Base-by-base conservation (phyloP, 2,113 vertebrate species). In the Carlito syrichta region DNA sequence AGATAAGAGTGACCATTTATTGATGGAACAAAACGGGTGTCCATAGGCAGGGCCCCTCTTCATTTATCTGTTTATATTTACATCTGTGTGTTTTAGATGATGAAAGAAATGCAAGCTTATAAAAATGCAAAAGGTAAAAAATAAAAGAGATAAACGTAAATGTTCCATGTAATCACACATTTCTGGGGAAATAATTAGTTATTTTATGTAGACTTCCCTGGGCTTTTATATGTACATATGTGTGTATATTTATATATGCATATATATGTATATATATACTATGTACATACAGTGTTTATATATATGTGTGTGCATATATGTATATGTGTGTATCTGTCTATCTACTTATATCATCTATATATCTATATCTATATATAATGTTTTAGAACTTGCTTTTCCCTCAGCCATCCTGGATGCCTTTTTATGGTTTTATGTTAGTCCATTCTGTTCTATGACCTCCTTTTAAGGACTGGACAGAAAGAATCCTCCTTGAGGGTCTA, bases 141-240 rank as follows among this genome's bases (percentile, higher is more conserved):
- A 69, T n/a, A 66, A 74, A 81, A 89, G 54, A 84, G 86, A 94
- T 77, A 66, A 92, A 89, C 85, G 43, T 13, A 86, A 94, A 58
- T 13, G 3, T 62, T 86, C 5, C 54, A 16, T 81, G 9, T 81
- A 87, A 88, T 77, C 20, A 79, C 11, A 86, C 8, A 54, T 12
- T 27, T 35, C 6, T n/a, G n/a, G n/a, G 77, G 45, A 97, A 95
- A 94, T 48, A 79, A 25, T 20, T 45, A 73, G 10, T 87, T 83
- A 58, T 73, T 91, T 89, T 81, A 73, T 43, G 10, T 43, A 60
- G 54, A 78, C 23, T 50, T 78, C 38, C 8, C 35, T 89, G 40
- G 77, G 30, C 43, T 81, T 76, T 82, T 73, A 83, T 74, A 58
- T 4, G 23, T 35, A 52, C 32, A 52, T 52, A n/a, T 23, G 22